Base-by-base conservation (phyloP, 1,140 invertebrate genomes). In the Oryctes rhinoceros region DNA sequence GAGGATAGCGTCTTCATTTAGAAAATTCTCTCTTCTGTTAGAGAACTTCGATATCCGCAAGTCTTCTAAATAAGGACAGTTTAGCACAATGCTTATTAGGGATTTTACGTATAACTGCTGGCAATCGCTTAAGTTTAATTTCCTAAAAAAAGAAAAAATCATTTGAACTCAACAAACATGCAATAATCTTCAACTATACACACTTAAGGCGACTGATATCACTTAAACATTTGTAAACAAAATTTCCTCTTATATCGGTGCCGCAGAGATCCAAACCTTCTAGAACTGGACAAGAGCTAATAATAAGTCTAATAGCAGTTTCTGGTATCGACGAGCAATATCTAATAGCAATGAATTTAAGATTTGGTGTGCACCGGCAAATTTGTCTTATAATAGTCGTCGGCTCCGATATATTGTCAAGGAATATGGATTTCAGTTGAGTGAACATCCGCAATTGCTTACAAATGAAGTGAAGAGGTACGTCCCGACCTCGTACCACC, bases 1-100 rank as follows among this genome's bases (percentile, higher is more conserved):
- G n/a, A 82, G 18, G 20, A 59, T 24, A 4, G 79, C 81, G 80
- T 82, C 80, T 53, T 81, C 79, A 76, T 83, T 80, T 11, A 24
- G 35, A 37, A 83, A 74, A 35, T 7, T n/a, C 11, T 75, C 79
- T 13, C 15, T 78, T n/a, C 67, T 47, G 39, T 59, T 18, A 13
- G 77, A 18, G 11, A 39, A 75, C 18, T 79, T 78, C 6, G 81
- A 78, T 44, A 81, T 30, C 30, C 77, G 20, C 20, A 82, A 71
- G n/a, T 82, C 81, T 76, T 82, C 80, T 37, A 82, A 65, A 9
- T 76, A 30, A 15, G 30, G 65, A 35, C 76, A 80, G 30, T 82
- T 82, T 24, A 82, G 67, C 20, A 82, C 62, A 20, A 71, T 18
- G 30, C 74, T 78, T 39, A 79, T 48, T 13, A 82, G 48, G 37